Base-by-base conservation (phyloP, 2,888 invertebrate species). In the Zootermopsis nevadensis region DNA sequence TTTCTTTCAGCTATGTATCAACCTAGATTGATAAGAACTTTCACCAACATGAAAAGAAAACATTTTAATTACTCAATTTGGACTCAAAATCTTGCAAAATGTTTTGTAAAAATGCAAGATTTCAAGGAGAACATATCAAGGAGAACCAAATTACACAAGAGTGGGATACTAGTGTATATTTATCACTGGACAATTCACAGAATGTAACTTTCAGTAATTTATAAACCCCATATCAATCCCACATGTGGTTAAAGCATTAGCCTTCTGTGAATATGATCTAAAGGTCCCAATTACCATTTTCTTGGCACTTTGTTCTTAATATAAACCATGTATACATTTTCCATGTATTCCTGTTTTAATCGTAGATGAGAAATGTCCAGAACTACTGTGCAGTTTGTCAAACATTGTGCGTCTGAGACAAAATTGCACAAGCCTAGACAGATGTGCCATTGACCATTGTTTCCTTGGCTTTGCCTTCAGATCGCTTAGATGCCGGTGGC, bases 401-500 rank as follows among this genome's bases (percentile, higher is more conserved):
- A 77, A 74, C 60, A 76, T 79, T 83, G 80, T 83, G 83, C 83
- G 83, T 77, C 77, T 42, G 69, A 84, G 80, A 81, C 42, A n/a
- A 53, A 60, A 60, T n/a, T 33, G 2, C 27, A 60, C 53, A 38
- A 33, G 30, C 85, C 88, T 90, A 90, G 88, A 89, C 90, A 88
- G 89, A 89, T 88, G 93, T 92, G 90, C 94, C 94, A 90, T 94
- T 94, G 86, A 94, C 92, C 89, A 94, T 91, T 88, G 93, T 90
- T 90, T 93, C 93, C 87, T 93, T 93, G 86, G 92, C 90, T 90
- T 92, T 92, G 88, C 90, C 89, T 87, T 91, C 91, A 88, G 87
- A 89, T 85, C 87, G 89, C 85, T 88, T 88, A 15, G 85, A 84
- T 35, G 84, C 31, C 10, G 85, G 83, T 38, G 86, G 84, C 82